Evolutionary conservation across 2,113 vertebrate species (phyloP).

Genomic region (Probosciger aterrimus): DNA sequence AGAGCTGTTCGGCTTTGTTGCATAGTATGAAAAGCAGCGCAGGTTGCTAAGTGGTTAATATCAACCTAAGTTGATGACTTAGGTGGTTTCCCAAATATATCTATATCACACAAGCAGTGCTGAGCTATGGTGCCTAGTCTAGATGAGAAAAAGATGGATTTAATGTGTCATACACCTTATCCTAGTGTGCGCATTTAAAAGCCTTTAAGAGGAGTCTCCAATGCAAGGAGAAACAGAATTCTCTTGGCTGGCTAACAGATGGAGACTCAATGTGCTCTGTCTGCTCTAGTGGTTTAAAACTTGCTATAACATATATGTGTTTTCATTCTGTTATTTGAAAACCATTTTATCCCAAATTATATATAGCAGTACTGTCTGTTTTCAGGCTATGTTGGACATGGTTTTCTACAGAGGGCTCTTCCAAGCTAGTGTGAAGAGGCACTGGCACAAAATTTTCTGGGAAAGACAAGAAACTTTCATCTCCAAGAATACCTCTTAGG

Average conservation of each 20-base stretch:
- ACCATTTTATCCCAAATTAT: neutral
- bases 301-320: neutral
- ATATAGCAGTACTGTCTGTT: neutral
- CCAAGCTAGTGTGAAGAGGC: neutral
- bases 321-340: neutral
- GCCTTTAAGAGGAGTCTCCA: neutral
- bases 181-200: neutral
- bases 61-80: neutral
- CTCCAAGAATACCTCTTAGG: neutral
- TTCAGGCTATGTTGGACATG: neutral
- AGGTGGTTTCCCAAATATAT: neutral
- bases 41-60: neutral
- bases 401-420: neutral
- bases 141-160: neutral
- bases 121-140: neutral
- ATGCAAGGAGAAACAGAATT: neutral
- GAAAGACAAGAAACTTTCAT: neutral
- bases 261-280: neutral
- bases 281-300: neutral
- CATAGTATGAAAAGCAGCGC: neutral
- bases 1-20: neutral
- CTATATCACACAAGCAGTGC: neutral
- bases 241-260: neutral
- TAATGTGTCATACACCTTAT: neutral
- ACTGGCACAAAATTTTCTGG: neutral